Percentiles rank a stretch among this genome's conserved stretches.
phyloP scores from a whole-genome alignment of 2,797 vertebrate genomes.

The Helicolenus hilgendorfi region DNA sequence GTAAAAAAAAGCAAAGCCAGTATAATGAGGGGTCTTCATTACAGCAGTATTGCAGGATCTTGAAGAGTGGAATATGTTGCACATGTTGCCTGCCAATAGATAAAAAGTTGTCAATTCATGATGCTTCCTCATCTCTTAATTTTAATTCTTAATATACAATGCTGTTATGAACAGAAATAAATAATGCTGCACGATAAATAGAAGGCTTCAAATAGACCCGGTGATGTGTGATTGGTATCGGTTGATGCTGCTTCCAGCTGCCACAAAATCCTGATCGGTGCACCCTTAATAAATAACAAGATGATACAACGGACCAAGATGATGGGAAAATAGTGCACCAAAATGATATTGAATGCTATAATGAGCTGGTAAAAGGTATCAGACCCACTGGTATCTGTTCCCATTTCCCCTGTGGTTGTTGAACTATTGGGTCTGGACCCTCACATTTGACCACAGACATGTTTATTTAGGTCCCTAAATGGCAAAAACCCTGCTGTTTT shows the following conservation, averaged over 20 bases:
- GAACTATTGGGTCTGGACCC: constrained; percentile 1
- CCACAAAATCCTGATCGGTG: not conserved
- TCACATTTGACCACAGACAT: constrained; percentile 4
- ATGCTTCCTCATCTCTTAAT: not conserved
- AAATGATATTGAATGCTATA: not conserved
- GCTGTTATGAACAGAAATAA: not conserved
- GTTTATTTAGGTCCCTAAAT: constrained; percentile 19
- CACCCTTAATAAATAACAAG: not conserved
- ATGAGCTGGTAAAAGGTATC: not conserved
- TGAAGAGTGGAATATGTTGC: not conserved
- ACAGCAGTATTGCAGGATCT: not conserved
- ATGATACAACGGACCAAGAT: not conserved
- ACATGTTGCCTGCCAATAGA: not conserved
- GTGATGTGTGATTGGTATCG: not conserved
- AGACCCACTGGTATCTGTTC: not conserved
- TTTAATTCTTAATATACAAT: not conserved
- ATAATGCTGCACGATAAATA: not conserved
- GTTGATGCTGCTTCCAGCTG: not conserved
- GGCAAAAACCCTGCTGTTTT: constrained; percentile 27
- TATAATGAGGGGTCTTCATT: not conserved
- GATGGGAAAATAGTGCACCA: not conserved
- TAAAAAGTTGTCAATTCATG: not conserved
- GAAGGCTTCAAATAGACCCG: not conserved
- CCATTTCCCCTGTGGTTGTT: constrained; percentile 8
- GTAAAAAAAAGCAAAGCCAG: not conserved